phyloP scores from a whole-genome alignment of 2,888 invertebrate species.

The Bombylius discolor region DNA sequence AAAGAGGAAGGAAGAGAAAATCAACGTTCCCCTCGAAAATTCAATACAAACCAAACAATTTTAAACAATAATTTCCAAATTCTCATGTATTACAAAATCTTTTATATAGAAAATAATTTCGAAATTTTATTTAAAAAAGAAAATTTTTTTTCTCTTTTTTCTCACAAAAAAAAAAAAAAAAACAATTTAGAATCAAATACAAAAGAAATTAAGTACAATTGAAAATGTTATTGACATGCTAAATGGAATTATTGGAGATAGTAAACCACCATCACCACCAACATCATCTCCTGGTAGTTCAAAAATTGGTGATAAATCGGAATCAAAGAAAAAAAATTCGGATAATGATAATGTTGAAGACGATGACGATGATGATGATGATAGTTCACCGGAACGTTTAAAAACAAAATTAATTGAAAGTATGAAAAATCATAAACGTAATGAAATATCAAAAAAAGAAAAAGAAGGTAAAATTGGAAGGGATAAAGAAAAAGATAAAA shows the following conservation, averaged over 20 bases:
- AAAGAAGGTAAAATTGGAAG: conserved; percentile 15
- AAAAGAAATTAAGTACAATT: conserved; percentile 49
- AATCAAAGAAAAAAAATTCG: conserved; percentile 13
- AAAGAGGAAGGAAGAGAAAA: no score
- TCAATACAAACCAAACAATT: no score
- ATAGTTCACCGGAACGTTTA: conserved; percentile 33
- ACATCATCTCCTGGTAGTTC: neutral
- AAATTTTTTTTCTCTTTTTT: conserved; percentile 1
- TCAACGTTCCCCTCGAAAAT: no score
- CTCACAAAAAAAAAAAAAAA: neutral
- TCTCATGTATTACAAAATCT: no score
- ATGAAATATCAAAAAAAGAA: conserved; percentile 3
- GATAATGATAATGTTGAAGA: conserved; percentile 14
- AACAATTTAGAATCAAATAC: conserved; percentile 30
- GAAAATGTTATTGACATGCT: conserved; percentile 81
- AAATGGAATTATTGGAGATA: conserved; percentile 70
- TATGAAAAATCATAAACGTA: conserved; percentile 26
- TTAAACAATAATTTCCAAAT: no score
- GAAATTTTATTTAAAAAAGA: conserved; percentile 2
- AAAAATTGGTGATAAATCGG: conserved; percentile 5
- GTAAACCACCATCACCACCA: conserved; percentile 28
- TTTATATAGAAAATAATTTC: neutral
- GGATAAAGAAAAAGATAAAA: neutral
- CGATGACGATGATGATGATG: conserved; percentile 16
- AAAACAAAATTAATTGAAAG: conserved; percentile 34